phyloP scores from a whole-genome alignment of 2,888 invertebrate species.

The Leucozona laternaria region DNA sequence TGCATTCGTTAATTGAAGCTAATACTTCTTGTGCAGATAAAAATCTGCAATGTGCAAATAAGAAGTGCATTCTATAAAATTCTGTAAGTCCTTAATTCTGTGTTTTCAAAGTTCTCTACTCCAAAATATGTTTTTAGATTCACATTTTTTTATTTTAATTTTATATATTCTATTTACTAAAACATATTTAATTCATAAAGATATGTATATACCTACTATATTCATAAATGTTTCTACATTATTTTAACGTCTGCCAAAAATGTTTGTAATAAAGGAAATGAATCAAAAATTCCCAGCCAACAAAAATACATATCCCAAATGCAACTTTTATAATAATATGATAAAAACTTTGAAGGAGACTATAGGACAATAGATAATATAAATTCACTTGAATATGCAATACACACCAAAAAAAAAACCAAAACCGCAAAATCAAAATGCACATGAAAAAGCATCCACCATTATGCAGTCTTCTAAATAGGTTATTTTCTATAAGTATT shows the following conservation, averaged over 20 bases:
- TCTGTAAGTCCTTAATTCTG: no score
- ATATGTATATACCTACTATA: no score
- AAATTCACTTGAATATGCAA: background rate
- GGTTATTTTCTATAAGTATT: background rate
- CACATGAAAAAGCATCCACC: background rate
- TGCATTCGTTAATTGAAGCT: no score
- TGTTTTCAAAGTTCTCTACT: no score
- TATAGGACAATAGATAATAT: conserved; percentile 2
- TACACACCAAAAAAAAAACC: background rate
- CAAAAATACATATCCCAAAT: background rate
- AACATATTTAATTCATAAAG: no score
- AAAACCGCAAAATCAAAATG: background rate
- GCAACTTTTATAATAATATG: background rate
- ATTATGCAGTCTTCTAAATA: conserved; percentile 3
- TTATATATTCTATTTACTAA: no score
- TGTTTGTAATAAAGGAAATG: background rate
- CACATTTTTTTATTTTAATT: no score
- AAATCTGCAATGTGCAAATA: no score
- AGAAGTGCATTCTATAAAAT: no score
- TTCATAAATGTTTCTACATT: background rate
- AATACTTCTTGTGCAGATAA: no score
- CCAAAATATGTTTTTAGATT: no score
- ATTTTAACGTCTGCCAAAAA: background rate
- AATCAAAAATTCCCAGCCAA: background rate
- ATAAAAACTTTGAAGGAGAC: background rate